Conservation (phyloP, 2,797 vertebrate genomes). For the Mico argentatus region DNA sequence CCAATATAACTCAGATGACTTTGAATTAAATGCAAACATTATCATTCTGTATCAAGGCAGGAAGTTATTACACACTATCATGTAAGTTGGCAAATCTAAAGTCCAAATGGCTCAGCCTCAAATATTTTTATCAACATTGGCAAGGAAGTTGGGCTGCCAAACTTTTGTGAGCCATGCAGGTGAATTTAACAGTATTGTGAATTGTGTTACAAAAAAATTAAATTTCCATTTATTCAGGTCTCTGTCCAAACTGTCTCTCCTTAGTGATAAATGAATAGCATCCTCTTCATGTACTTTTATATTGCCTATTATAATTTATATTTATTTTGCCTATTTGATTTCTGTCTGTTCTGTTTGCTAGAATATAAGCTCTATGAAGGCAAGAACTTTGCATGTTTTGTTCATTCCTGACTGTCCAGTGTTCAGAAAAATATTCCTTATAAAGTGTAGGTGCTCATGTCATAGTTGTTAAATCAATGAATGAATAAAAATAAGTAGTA, state of each 20-base stretch:
- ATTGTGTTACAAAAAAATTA: background rate
- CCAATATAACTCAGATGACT: background rate
- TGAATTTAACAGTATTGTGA: background rate
- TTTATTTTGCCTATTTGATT: background rate
- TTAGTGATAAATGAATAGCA: background rate
- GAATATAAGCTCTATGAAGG: background rate
- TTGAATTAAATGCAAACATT: conserved; percentile 57
- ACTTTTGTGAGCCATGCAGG: background rate
- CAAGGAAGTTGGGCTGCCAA: background rate
- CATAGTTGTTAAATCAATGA: background rate
- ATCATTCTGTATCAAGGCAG: background rate
- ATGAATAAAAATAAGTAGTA: background rate
- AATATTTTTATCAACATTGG: conserved; percentile 37
- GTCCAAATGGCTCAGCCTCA: conserved; percentile 5
- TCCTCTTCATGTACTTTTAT: background rate
- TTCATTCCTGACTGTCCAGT: background rate
- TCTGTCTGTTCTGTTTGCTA: background rate
- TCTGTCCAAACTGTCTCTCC: background rate
- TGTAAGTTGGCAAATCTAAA: conserved; percentile 12
- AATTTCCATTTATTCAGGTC: background rate
- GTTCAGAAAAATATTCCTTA: background rate
- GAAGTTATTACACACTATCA: background rate
- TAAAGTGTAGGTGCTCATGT: background rate
- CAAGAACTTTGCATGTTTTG: background rate
- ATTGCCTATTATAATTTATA: background rate